phyloP scores from a whole-genome alignment of 2,797 vertebrate genomes.

The Coendou prehensilis region DNA sequence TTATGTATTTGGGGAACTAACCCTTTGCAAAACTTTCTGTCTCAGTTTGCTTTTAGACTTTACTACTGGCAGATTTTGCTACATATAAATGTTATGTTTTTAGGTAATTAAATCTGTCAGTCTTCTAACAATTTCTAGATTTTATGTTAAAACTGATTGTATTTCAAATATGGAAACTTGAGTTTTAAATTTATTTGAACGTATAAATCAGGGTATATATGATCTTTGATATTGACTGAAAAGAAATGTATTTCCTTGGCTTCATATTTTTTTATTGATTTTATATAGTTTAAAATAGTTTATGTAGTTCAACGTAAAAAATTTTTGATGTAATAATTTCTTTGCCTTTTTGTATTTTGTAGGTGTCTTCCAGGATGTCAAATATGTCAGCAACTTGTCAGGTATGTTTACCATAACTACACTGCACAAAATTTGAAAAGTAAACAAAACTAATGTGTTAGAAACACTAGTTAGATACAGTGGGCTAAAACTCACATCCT shows the following conservation, averaged over 20 bases:
- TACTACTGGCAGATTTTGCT: slow-evolving; percentile 24
- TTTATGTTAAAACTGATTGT: slow-evolving; percentile 55
- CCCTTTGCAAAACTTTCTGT: slow-evolving; percentile 16
- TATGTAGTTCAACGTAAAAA: not conserved
- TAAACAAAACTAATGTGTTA: slow-evolving; percentile 23
- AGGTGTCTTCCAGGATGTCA: slow-evolving; percentile 99
- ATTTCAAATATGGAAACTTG: slow-evolving; percentile 58
- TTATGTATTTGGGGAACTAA: not conserved
- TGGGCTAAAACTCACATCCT: not conserved
- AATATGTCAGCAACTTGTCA: slow-evolving; percentile 99
- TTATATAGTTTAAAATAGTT: not conserved
- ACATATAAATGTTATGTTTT: not conserved
- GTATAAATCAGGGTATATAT: not conserved
- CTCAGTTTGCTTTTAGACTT: slow-evolving; percentile 59
- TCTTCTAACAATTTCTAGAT: slow-evolving; percentile 43
- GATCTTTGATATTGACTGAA: not conserved
- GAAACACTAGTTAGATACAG: not conserved
- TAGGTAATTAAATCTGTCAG: not conserved
- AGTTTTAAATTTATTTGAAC: slow-evolving; percentile 44
- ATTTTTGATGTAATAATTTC: slow-evolving; percentile 47
- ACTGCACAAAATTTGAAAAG: slow-evolving; percentile 57
- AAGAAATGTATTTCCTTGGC: not conserved
- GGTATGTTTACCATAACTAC: slow-evolving; percentile 90
- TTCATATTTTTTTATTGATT: not conserved
- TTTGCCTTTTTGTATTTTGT: slow-evolving; percentile 80